These are phyloP conservation scores for Megastigmus dorsalis DNA, from an alignment of 2,888 invertebrate species.

Conservation along the genomic window DNA sequence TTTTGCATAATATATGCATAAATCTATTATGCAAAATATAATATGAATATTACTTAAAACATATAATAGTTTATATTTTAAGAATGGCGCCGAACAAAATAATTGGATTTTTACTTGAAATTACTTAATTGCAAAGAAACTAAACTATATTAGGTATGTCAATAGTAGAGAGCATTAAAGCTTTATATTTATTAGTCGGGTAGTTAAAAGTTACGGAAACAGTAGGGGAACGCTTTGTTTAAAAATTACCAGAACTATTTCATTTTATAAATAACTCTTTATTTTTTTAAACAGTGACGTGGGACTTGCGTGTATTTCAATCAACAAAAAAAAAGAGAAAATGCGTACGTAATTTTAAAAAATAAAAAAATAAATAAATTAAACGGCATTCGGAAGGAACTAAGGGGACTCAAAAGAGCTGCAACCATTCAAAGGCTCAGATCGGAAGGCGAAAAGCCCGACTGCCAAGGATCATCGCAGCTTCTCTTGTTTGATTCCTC, in stretches of 20 bases:
- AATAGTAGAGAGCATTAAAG: no score
- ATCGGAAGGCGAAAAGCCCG: slow-evolving; percentile 49
- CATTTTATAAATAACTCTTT: neutral
- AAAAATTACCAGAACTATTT: no score
- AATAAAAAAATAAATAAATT: neutral
- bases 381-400: slow-evolving; percentile 23
- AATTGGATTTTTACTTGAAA: no score
- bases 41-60: no score
- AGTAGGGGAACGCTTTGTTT: no score
- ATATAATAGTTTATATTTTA: no score
- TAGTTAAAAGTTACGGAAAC: no score
- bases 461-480: slow-evolving; percentile 51
- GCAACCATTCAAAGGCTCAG: slow-evolving; percentile 48
- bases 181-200: no score
- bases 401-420: slow-evolving; percentile 46
- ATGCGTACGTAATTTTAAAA: neutral
- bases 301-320: slow-evolving; percentile 10
- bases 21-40: no score
- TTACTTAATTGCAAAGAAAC: no score
- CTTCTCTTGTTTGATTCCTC: slow-evolving; percentile 46
- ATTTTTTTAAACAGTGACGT: slow-evolving; percentile 14
- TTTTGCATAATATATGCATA: neutral
- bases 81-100: no score
- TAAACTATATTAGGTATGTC: no score
- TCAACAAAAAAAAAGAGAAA: slow-evolving; percentile 6